phyloP scores from a whole-genome alignment of 2,888 invertebrate genomes.

The Horisme vitalbata region DNA sequence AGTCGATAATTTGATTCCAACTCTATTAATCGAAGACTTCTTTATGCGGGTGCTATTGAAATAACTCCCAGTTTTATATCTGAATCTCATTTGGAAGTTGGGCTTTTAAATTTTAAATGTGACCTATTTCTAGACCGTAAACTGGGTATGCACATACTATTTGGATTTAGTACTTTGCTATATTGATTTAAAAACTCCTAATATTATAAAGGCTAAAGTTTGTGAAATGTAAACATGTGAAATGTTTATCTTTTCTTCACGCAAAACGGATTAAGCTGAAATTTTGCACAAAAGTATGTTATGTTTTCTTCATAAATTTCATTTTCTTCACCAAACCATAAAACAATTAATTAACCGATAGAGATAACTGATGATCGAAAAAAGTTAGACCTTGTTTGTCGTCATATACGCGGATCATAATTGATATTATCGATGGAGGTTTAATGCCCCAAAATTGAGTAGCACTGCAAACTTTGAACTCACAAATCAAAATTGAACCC shows the following conservation, averaged over 20 bases:
- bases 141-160: conserved; percentile 6
- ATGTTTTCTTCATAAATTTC: too few species aligned
- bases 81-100: conserved; percentile 15
- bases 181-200: background rate
- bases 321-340: too few species aligned
- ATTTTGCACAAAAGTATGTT: too few species aligned
- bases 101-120: conserved; percentile 22
- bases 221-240: too few species aligned
- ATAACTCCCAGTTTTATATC: conserved; percentile 13
- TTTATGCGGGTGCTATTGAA: conserved; percentile 17
- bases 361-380: too few species aligned
- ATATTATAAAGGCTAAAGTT: too few species aligned
- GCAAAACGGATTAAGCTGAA: too few species aligned
- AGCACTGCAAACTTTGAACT: conserved; percentile 24
- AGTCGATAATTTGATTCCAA: background rate
- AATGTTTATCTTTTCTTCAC: too few species aligned
- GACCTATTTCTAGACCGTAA: conserved; percentile 12
- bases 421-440: too few species aligned
- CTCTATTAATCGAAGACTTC: conserved; percentile 2
- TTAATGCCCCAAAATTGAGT: conserved; percentile 1
- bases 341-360: too few species aligned
- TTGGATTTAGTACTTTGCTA: background rate
- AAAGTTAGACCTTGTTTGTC: too few species aligned
- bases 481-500: conserved; percentile 20
- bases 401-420: conserved; percentile 7